Evolutionary conservation across 2,888 invertebrate species (phyloP).

Genomic region (Macaria liturata): DNA sequence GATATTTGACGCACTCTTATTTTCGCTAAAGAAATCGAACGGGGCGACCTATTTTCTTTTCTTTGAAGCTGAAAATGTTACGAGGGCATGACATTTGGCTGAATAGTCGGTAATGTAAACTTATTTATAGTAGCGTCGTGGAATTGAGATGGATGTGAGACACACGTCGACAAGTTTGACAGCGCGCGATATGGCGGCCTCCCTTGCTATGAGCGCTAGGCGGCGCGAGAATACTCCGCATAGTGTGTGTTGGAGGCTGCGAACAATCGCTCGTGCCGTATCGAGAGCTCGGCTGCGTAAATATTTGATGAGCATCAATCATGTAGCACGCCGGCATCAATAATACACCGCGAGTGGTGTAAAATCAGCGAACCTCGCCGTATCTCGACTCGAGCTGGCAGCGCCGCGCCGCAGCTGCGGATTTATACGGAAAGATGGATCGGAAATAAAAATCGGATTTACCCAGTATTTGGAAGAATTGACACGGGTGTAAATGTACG

Average conservation of each 20-base stretch:
- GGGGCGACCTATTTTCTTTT: not conserved
- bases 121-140: not conserved
- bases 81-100: not conserved
- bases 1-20: slow-evolving; percentile 5
- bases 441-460: too few species aligned
- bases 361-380: slow-evolving; percentile 21
- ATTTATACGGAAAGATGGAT: too few species aligned
- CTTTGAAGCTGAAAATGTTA: too few species aligned
- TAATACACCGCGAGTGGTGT: slow-evolving; percentile 13
- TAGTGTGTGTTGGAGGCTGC: not conserved
- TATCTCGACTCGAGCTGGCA: too few species aligned
- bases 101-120: too few species aligned
- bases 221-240: too few species aligned
- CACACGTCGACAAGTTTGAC: slow-evolving; percentile 28
- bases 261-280: slow-evolving; percentile 17
- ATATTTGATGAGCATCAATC: slow-evolving; percentile 49
- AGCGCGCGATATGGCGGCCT: slow-evolving; percentile 16
- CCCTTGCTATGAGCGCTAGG: not conserved
- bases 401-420: too few species aligned
- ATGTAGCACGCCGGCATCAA: slow-evolving; percentile 40
- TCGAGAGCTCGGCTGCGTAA: slow-evolving; percentile 30
- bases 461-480: too few species aligned
- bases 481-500: too few species aligned
- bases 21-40: not conserved
- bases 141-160: slow-evolving; percentile 11